A percentile compares a stretch with the other conserved stretches of the same genome.
These are phyloP conservation scores for Lysandra bellargus DNA, from an alignment of 2,888 invertebrate species.

Conservation along the genomic window DNA sequence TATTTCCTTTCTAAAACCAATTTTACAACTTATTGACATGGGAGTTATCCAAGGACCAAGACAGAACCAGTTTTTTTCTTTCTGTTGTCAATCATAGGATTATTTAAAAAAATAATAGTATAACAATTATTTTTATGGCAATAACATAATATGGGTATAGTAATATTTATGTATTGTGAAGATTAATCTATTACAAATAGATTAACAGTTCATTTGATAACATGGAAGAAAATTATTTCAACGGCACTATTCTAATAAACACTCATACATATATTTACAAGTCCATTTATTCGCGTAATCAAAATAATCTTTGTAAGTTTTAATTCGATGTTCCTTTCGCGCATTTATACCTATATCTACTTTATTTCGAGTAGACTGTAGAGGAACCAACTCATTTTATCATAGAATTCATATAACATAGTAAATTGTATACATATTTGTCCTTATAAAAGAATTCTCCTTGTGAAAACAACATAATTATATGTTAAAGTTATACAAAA, in stretches of 20 bases:
- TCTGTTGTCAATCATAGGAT: no score
- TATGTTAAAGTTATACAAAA: no score
- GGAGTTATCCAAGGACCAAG: no score
- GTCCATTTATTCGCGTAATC: slow-evolving; percentile 11
- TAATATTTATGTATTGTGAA: background rate
- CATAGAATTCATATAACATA: background rate
- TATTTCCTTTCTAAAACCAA: background rate
- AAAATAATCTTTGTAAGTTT: slow-evolving; percentile 29
- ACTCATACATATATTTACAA: slow-evolving; percentile 25
- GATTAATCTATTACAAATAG: background rate
- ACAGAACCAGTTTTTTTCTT: no score
- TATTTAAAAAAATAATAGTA: no score
- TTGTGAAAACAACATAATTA: no score
- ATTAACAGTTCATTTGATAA: background rate
- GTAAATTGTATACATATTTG: background rate
- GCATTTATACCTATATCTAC: background rate
- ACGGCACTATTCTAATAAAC: background rate
- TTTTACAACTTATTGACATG: no score
- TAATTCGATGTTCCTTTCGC: slow-evolving; percentile 18
- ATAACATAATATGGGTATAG: no score
- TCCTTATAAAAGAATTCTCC: no score
- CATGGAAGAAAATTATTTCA: background rate
- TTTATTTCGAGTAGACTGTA: slow-evolving; percentile 8
- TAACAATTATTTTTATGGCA: no score
- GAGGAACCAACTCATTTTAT: slow-evolving; percentile 15